Conservation (phyloP, 2,888 invertebrate genomes). For the Meghimatium bilineatum region DNA sequence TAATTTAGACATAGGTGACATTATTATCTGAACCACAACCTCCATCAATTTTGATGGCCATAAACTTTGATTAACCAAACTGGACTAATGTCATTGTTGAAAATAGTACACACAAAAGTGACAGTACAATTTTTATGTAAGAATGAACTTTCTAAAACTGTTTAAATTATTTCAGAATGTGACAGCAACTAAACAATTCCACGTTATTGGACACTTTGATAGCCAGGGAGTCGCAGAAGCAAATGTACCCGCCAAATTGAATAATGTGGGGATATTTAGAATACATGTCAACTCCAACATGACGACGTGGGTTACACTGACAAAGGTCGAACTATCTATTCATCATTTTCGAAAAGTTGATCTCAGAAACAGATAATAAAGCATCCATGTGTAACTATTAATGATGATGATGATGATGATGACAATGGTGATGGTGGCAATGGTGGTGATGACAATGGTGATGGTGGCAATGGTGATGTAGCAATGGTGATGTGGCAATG, state of each 20-base stretch:
- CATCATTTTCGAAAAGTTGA: neutral
- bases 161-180: too few species aligned
- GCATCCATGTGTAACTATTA: too few species aligned
- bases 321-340: constrained; percentile 84
- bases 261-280: constrained; percentile 84
- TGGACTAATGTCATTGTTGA: too few species aligned
- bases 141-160: too few species aligned
- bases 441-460: neutral
- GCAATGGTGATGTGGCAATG: too few species aligned
- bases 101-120: too few species aligned
- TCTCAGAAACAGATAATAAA: too few species aligned
- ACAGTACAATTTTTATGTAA: too few species aligned
- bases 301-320: constrained; percentile 92
- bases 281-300: constrained; percentile 88
- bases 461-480: neutral
- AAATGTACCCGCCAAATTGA: constrained; percentile 82
- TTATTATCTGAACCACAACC: too few species aligned
- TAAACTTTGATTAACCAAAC: too few species aligned
- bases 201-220: constrained; percentile 86
- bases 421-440: neutral
- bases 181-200: constrained; percentile 80
- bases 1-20: too few species aligned
- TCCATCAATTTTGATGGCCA: too few species aligned
- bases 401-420: neutral
- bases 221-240: constrained; percentile 89